Base-by-base conservation (phyloP, 1,140 invertebrate genomes). In the Ceratina australensis region DNA sequence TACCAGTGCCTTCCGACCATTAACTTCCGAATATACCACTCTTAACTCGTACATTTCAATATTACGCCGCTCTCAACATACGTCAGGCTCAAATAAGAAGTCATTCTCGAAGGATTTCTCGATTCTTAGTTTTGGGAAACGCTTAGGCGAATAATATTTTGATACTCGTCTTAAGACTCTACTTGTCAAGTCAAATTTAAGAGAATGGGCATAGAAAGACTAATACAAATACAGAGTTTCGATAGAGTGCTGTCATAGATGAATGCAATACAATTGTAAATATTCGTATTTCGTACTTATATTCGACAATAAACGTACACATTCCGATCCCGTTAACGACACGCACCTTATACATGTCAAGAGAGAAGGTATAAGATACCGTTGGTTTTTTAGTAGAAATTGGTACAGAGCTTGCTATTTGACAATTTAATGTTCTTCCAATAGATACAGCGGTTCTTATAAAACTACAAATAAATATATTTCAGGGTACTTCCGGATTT, bases 401-500 rank as follows among this genome's bases (percentile, higher is more conserved):
- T 13, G 13, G 15, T 50, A 22, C 1, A 24, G 20, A 57, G 12
- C 10, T 15, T 22, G 0, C 16, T 7, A 52, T 61, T 52, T 22
- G 16, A 57, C 7, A 56, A 18, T 16, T 20, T n/a, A 57, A 8
- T 47, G 4, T 54, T 22, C 33, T 16, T 42, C 8, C 33, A 56
- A 47, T 28, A 54, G 0, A 54, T 13, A 54, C 0, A n/a, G 12
- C 3, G n/a, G 15, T 12, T n/a, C 20, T 18, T 16, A 20, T 18
- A 12, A 2, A 12, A 49, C 26, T 72, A 50, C 49, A 52, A 22
- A 42, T 16, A 20, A 72, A 28, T 72, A 16, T 57, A n/a, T 81
- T 81, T 54, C 61, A 87, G 93, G 93, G 93, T 47, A 89, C 86
- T 57, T 79, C 89, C 28, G 94, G 94, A 47, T 94, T 94, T 86